Conservation (phyloP, 2,797 vertebrate species). For the Okamejei kenojei region DNA sequence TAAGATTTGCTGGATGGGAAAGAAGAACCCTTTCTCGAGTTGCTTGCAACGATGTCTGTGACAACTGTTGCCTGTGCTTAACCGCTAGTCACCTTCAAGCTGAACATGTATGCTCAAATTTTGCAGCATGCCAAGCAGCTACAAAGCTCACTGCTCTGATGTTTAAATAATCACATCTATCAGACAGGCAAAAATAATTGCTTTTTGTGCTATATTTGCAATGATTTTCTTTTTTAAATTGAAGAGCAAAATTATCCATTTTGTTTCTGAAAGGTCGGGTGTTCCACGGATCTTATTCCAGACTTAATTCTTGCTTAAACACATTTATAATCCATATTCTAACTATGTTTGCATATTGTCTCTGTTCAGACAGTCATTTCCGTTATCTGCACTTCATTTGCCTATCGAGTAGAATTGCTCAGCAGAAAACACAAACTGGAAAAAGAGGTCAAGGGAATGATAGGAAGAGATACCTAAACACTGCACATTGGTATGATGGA, state of each 20-base stretch:
- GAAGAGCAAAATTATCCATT: background rate
- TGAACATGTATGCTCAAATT: slow-evolving; percentile 53
- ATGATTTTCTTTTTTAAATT: background rate
- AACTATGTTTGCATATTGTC: background rate
- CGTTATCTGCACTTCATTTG: background rate
- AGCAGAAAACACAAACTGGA: background rate
- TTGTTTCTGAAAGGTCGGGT: background rate
- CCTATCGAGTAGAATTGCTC: background rate
- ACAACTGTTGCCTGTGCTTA: slow-evolving; percentile 48
- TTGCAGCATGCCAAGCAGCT: slow-evolving; percentile 52
- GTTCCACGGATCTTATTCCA: background rate
- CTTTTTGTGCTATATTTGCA: background rate
- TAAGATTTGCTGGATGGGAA: slow-evolving; percentile 27
- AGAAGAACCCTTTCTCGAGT: background rate
- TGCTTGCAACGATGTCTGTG: slow-evolving; percentile 12
- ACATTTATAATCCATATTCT: background rate
- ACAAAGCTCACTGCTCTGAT: slow-evolving; percentile 55
- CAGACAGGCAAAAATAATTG: slow-evolving; percentile 43
- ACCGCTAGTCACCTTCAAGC: slow-evolving; percentile 48
- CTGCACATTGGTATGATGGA: background rate
- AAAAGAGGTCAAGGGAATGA: background rate
- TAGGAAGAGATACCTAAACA: background rate
- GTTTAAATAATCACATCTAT: slow-evolving; percentile 57
- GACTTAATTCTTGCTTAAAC: background rate
- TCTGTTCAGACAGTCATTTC: background rate